Evolutionary conservation across 2,888 invertebrate species (phyloP).

Genomic region (Endotricha flammealis): DNA sequence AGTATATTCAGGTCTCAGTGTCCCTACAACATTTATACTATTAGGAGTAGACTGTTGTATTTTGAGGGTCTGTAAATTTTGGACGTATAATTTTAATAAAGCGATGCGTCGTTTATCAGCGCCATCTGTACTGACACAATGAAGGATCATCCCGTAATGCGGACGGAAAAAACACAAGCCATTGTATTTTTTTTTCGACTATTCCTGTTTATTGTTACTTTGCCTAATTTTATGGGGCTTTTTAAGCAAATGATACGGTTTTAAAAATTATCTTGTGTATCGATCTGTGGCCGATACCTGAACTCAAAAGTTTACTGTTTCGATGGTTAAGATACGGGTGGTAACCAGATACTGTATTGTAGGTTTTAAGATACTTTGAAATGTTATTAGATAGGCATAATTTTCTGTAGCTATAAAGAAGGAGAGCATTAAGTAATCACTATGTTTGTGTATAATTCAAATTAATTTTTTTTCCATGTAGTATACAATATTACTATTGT

Average conservation of each 20-base stretch:
- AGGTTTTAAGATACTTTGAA: conserved; percentile 1
- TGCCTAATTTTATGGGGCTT: conserved; percentile 73
- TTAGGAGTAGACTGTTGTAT: conserved; percentile 9
- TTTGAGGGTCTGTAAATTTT: conserved; percentile 33
- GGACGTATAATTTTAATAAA: conserved; percentile 64
- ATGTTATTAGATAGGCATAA: neutral
- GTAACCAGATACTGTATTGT: conserved; percentile 7
- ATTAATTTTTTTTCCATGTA: too few species aligned
- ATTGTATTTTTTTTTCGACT: conserved; percentile 59
- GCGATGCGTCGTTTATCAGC: conserved; percentile 66
- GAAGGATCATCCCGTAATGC: conserved; percentile 74
- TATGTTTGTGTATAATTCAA: neutral
- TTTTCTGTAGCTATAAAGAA: too few species aligned
- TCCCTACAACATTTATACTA: conserved; percentile 19
- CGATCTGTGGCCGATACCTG: conserved; percentile 21
- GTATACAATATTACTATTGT: too few species aligned
- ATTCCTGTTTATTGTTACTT: conserved; percentile 65
- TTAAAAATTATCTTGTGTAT: conserved; percentile 59
- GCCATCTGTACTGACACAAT: conserved; percentile 67
- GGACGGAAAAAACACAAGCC: conserved; percentile 56
- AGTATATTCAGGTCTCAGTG: conserved; percentile 34
- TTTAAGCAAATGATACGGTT: conserved; percentile 76
- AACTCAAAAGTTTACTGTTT: conserved; percentile 1
- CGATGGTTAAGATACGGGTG: conserved; percentile 6
- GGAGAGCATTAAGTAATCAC: neutral